Conservation (phyloP, 30 jellyfish, hydroid and myxozoan genomes). For the Mastigias papua region DNA sequence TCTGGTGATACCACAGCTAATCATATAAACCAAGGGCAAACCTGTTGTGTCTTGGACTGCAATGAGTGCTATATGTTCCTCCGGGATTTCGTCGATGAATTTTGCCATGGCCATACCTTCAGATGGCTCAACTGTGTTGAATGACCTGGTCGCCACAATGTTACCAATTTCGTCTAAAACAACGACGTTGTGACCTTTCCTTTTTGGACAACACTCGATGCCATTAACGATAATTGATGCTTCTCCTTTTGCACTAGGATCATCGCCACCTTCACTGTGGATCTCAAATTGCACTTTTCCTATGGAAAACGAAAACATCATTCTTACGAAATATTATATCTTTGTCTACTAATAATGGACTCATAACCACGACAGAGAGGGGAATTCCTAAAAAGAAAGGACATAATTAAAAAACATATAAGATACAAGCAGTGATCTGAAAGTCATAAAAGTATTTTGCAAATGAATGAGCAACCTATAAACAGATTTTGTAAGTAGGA, state of each 20-base stretch:
- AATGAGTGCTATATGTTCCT: slow-evolving; percentile 86
- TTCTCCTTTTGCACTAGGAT: slow-evolving; percentile 84
- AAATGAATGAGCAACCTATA: too few relatives aligned
- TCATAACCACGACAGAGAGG: too few relatives aligned
- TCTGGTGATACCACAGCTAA: not conserved
- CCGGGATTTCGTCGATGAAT: slow-evolving; percentile 90
- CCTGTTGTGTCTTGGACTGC: slow-evolving; percentile 95
- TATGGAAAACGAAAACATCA: not conserved
- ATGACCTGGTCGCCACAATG: slow-evolving; percentile 78
- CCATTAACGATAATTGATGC: slow-evolving; percentile 90
- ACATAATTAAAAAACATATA: too few relatives aligned
- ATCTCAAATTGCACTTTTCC: slow-evolving; percentile 93
- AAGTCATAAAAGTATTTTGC: too few relatives aligned
- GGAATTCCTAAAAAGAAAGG: too few relatives aligned
- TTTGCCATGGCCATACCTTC: slow-evolving; percentile 93
- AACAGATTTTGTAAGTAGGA: too few relatives aligned
- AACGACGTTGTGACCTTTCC: slow-evolving; percentile 92
- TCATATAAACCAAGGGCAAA: too few relatives aligned
- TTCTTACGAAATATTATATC: too few relatives aligned
- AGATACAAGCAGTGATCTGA: too few relatives aligned
- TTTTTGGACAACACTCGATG: slow-evolving; percentile 80
- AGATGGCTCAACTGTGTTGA: slow-evolving; percentile 76
- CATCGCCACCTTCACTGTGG: slow-evolving; percentile 94
- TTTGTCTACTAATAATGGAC: too few relatives aligned
- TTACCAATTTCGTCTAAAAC: slow-evolving; percentile 86